These are phyloP conservation scores for Bubo bubo DNA, from an alignment of 2,113 vertebrate species.

Conservation along the genomic window DNA sequence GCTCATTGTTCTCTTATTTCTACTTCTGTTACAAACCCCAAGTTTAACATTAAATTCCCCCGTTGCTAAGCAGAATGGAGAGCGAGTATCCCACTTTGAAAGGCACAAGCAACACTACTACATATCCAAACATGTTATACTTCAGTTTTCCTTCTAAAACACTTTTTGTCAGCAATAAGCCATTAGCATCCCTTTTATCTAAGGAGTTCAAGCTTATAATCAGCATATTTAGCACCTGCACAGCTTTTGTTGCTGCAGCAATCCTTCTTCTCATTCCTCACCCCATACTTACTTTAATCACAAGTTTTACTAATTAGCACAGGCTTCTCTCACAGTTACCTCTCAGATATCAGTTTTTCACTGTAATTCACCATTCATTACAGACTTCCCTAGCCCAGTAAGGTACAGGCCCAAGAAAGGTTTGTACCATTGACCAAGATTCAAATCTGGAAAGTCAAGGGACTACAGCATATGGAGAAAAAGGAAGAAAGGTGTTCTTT, in stretches of 20 bases:
- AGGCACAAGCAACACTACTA: not conserved
- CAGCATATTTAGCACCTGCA: not conserved
- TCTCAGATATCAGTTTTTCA: not conserved
- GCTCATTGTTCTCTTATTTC: not conserved
- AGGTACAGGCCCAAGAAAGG: not conserved
- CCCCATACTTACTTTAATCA: not conserved
- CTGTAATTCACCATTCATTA: not conserved
- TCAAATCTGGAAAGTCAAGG: not conserved
- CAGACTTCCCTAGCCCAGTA: not conserved
- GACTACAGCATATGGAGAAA: not conserved
- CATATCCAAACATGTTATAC: not conserved
- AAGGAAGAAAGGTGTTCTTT: not conserved
- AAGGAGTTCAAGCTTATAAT: not conserved
- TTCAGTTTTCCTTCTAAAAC: not conserved
- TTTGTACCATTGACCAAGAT: not conserved
- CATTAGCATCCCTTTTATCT: not conserved
- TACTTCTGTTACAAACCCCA: not conserved
- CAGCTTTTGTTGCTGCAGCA: constrained; percentile 38
- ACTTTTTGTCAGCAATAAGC: not conserved
- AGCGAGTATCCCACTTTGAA: not conserved
- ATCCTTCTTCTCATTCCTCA: not conserved
- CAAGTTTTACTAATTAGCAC: not conserved
- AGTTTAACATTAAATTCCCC: not conserved
- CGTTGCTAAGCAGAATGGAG: not conserved
- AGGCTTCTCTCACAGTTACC: not conserved